These are phyloP conservation scores for Diabrotica undecimpunctata DNA, from an alignment of 1,140 invertebrate species.

Conservation along the genomic window DNA sequence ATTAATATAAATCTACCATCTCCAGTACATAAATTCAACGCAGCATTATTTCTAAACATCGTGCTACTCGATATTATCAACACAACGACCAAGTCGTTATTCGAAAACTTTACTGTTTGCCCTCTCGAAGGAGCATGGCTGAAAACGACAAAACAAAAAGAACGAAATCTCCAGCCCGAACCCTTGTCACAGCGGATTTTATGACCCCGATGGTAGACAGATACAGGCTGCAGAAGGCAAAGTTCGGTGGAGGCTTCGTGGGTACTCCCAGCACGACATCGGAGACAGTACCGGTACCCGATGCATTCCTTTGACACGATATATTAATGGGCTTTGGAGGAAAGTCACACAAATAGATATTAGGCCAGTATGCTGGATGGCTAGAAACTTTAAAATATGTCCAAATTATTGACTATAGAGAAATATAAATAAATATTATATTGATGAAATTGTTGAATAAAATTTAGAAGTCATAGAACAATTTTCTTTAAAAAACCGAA, in stretches of 20 bases:
- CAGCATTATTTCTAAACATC: too few species aligned
- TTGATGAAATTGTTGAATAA: too few species aligned
- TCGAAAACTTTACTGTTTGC: neutral
- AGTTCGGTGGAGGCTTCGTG: neutral
- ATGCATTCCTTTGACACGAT: neutral
- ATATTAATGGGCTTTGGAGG: neutral
- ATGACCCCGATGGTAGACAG: slow-evolving; percentile 1
- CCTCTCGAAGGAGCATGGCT: neutral
- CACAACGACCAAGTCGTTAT: neutral
- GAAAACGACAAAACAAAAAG: neutral
- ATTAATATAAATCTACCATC: too few species aligned
- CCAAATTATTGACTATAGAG: too few species aligned
- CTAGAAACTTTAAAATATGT: too few species aligned
- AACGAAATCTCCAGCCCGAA: neutral
- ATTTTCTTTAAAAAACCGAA: too few species aligned
- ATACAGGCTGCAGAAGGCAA: slow-evolving; percentile 1
- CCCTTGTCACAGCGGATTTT: neutral
- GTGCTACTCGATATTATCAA: neutral
- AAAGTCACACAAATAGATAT: neutral
- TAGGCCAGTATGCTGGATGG: neutral
- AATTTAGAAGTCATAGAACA: too few species aligned
- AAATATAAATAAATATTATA: too few species aligned
- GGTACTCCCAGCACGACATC: slow-evolving; percentile 1
- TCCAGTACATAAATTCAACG: too few species aligned
- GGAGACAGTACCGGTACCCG: slow-evolving; percentile 1